These are phyloP conservation scores for Cryptocephalus moraei DNA, from an alignment of 2,888 invertebrate genomes.

Conservation along the genomic window DNA sequence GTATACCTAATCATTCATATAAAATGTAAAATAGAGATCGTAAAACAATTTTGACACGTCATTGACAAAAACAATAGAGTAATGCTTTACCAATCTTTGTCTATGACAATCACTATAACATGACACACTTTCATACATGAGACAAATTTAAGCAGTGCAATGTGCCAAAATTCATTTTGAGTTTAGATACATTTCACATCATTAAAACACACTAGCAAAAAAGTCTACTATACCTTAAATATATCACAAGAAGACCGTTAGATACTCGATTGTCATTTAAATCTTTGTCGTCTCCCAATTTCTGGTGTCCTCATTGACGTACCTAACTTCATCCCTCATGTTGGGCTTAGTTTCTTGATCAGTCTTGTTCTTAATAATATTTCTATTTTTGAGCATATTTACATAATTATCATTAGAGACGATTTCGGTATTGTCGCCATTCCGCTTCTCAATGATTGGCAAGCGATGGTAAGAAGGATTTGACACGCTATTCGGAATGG, in stretches of 20 bases:
- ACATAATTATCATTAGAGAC: constrained; percentile 41
- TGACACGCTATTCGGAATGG: constrained; percentile 27
- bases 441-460: constrained; percentile 18
- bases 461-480: constrained; percentile 34
- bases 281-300: constrained; percentile 24
- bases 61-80: too few species aligned
- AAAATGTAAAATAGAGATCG: too few species aligned
- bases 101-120: too few species aligned
- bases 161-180: too few species aligned
- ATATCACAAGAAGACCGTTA: not conserved
- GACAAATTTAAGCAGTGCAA: too few species aligned
- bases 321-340: constrained; percentile 23
- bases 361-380: constrained; percentile 26
- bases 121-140: too few species aligned
- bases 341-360: constrained; percentile 7
- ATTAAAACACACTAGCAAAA: too few species aligned
- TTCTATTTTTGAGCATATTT: constrained; percentile 44
- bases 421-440: constrained; percentile 17
- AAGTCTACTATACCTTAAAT: not conserved
- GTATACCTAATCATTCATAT: too few species aligned
- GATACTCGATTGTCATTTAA: not conserved
- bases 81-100: too few species aligned
- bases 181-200: too few species aligned
- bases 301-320: constrained; percentile 29
- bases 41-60: too few species aligned